Percentiles rank a stretch among this genome's conserved stretches.
phyloP scores from a whole-genome alignment of 2,888 invertebrate genomes.

The Acleris cristana region DNA sequence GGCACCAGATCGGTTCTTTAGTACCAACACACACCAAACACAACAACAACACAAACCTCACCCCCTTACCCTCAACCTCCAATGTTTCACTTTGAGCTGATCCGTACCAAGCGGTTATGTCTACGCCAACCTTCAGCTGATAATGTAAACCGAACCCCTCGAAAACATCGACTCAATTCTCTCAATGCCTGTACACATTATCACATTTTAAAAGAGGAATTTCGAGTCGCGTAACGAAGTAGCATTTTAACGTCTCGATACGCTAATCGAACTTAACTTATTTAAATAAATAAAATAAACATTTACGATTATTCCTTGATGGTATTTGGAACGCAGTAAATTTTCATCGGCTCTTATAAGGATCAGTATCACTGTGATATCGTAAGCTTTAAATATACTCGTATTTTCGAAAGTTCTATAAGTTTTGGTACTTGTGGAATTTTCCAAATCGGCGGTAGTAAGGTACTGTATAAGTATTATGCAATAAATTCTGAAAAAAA shows the following conservation, averaged over 20 bases:
- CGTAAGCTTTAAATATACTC: constrained; percentile 6
- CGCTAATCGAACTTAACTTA: constrained; percentile 56
- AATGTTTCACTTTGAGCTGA: too few relatives aligned
- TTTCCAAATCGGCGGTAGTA: background rate
- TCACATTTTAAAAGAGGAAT: constrained; percentile 34
- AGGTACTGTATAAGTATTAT: too few relatives aligned
- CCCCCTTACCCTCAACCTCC: too few relatives aligned
- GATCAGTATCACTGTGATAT: constrained; percentile 16
- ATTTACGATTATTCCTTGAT: constrained; percentile 30
- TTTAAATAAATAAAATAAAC: constrained; percentile 55
- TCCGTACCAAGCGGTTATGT: too few relatives aligned
- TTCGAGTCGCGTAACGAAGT: constrained; percentile 63
- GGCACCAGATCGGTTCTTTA: too few relatives aligned
- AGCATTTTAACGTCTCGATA: constrained; percentile 57
- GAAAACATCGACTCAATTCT: background rate
- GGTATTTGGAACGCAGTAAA: constrained; percentile 32
- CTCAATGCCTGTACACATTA: constrained; percentile 13
- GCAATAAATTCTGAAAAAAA: too few relatives aligned
- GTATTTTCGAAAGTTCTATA: constrained; percentile 6
- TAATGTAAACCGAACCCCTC: background rate
- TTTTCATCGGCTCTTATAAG: constrained; percentile 24
- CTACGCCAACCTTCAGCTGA: too few relatives aligned
- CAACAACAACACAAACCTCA: too few relatives aligned
- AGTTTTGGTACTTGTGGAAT: background rate
- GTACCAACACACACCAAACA: too few relatives aligned